A percentile compares a stretch with the other conserved stretches of the same genome.
Conservation (phyloP, 1,140 invertebrate genomes). For the Drosophila setifemur region DNA sequence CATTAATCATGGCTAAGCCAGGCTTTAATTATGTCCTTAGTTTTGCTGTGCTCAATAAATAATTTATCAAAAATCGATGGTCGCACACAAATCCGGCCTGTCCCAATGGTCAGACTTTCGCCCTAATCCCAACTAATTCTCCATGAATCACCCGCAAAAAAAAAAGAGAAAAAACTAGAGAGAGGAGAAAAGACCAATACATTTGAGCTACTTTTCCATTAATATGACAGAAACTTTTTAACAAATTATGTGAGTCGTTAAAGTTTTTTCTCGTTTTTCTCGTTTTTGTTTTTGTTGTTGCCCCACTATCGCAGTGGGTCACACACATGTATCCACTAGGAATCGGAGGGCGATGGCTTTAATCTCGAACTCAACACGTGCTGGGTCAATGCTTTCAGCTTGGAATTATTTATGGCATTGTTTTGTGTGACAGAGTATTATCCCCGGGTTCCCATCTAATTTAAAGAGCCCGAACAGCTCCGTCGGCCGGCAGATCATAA, state of each 20-base stretch:
- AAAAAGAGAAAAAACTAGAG: not conserved
- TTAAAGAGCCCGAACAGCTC: constrained; percentile 60
- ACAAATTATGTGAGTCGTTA: constrained; percentile 71
- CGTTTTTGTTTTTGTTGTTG: constrained; percentile 42
- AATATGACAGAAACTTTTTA: constrained; percentile 75
- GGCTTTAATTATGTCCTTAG: constrained; percentile 62
- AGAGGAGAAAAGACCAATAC: not conserved
- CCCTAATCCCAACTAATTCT: constrained; percentile 72
- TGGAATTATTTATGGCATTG: constrained; percentile 56
- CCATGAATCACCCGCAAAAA: constrained; percentile 53
- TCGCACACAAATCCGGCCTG: constrained; percentile 51
- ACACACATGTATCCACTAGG: constrained; percentile 22
- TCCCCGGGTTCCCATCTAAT: constrained; percentile 48
- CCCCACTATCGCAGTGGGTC: constrained; percentile 18
- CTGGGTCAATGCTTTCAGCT: constrained; percentile 53
- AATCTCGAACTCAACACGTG: constrained; percentile 47
- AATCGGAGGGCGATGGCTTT: constrained; percentile 11
- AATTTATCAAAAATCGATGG: constrained; percentile 78
- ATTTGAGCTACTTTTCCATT: constrained; percentile 71
- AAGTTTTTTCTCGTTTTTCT: constrained; percentile 38
- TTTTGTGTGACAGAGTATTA: constrained; percentile 36
- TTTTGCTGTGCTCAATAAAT: constrained; percentile 57
- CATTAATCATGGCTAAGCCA: constrained; percentile 67
- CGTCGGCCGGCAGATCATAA: constrained; percentile 60
- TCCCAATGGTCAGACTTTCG: constrained; percentile 42